phyloP scores from a whole-genome alignment of 2,797 vertebrate genomes.

The Coreius guichenoti region DNA sequence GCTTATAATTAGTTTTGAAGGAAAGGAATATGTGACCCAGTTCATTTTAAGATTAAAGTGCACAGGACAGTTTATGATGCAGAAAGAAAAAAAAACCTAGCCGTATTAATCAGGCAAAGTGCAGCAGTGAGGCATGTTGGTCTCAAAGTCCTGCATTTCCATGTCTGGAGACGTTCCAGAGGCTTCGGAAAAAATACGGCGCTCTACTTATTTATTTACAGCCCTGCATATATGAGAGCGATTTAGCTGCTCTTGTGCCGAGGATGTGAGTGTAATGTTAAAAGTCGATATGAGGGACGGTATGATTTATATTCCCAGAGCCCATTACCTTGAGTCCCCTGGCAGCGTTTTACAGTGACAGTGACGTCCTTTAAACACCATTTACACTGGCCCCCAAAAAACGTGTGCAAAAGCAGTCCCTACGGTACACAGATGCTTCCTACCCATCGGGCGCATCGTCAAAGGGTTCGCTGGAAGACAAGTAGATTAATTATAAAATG shows the following conservation, averaged over 20 bases:
- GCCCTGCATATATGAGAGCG: conserved; percentile 25
- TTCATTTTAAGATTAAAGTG: conserved; percentile 44
- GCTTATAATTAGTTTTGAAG: conserved; percentile 52
- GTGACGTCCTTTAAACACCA: conserved; percentile 34
- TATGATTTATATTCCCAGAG: conserved; percentile 45
- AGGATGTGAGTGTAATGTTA: conserved; percentile 39
- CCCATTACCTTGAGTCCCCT: conserved; percentile 29
- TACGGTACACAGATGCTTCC: conserved; percentile 7
- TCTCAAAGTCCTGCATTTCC: neutral
- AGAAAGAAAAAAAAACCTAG: neutral
- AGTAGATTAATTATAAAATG: conserved; percentile 47
- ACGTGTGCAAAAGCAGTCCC: conserved; percentile 21
- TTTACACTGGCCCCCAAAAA: conserved; percentile 39
- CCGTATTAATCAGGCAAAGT: conserved; percentile 43
- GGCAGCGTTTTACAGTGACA: conserved; percentile 28
- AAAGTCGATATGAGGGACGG: conserved; percentile 29
- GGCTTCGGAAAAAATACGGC: neutral
- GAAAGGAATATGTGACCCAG: conserved; percentile 48
- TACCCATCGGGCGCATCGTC: neutral
- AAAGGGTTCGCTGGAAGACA: conserved; percentile 24
- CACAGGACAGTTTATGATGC: conserved; percentile 24
- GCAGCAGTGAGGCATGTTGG: conserved; percentile 22
- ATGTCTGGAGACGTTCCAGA: conserved; percentile 35
- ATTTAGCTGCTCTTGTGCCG: conserved; percentile 38
- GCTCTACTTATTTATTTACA: conserved; percentile 43